phyloP scores from a whole-genome alignment of 2,797 vertebrate genomes.

The Enteromius argenteus region DNA sequence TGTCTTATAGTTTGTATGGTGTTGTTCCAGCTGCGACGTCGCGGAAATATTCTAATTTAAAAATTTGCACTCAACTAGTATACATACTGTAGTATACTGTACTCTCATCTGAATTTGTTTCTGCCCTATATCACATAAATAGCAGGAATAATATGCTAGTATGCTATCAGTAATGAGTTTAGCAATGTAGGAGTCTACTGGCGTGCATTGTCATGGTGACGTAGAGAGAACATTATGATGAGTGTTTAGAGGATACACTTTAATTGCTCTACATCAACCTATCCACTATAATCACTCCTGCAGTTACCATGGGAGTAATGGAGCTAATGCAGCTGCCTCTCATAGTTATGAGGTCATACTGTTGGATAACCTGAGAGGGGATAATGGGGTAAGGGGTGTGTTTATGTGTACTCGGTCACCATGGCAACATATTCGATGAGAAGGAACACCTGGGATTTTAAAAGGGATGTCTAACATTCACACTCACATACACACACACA shows the following conservation, averaged over 20 bases:
- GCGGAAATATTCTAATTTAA: too few relatives aligned
- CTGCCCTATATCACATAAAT: neutral
- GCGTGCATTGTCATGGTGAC: slow-evolving; percentile 5
- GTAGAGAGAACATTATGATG: slow-evolving; percentile 27
- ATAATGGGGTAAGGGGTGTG: slow-evolving; percentile 38
- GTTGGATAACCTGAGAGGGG: slow-evolving; percentile 45
- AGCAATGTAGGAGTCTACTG: slow-evolving; percentile 9
- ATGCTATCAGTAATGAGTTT: neutral
- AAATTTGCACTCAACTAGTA: too few relatives aligned
- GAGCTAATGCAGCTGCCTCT: slow-evolving; percentile 53
- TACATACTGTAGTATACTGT: neutral
- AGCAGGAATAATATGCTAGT: neutral
- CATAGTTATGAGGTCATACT: slow-evolving; percentile 49
- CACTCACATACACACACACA: neutral
- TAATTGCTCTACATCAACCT: slow-evolving; percentile 57
- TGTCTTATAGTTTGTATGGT: too few relatives aligned
- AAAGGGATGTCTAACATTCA: slow-evolving; percentile 39
- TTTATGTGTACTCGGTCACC: slow-evolving; percentile 15
- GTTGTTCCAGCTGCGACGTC: too few relatives aligned
- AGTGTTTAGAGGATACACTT: slow-evolving; percentile 43
- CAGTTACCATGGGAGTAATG: slow-evolving; percentile 56
- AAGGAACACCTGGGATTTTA: slow-evolving; percentile 40
- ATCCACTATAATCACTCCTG: slow-evolving; percentile 54
- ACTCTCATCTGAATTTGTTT: neutral
- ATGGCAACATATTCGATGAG: slow-evolving; percentile 20